Base-by-base conservation (phyloP, 2,113 vertebrate species). In the Probosciger aterrimus region DNA sequence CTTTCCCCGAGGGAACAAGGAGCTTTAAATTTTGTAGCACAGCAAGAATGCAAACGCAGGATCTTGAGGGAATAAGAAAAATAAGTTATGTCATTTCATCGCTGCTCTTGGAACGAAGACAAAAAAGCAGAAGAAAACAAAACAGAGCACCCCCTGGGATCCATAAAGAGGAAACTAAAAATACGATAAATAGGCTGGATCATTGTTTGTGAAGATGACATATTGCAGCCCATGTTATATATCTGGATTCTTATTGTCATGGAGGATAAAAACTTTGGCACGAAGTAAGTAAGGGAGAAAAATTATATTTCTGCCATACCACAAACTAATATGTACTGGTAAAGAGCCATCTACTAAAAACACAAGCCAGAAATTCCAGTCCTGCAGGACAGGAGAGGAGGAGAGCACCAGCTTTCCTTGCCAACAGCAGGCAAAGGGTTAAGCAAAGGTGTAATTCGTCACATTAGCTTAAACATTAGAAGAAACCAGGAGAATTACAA, bases 51-150 rank as follows among this genome's bases (percentile, higher is more conserved):
- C 70, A 78, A 92, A 70, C 5, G 20, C 55, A 44, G 69, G 33
- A 52, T 95, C 92, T 84, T 86, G 12, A 62, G 88, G 94, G 94
- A 97, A 92, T 35, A 65, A 93, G 88, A 16, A 39, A 86, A 77
- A 93, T 59, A 31, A 63, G 78, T 69, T 63, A 84, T 47, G 76
- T 92, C 92, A 89, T 94, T 90, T 91, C 82, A 63, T 91, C 44
- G 6, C 85, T 28, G 79, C 10, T 92, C 95, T 92, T 95, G 92
- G 88, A 94, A 88, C 1, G 0, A 43, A 86, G 83, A 96, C 95
- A 92, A 88, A 91, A 97, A 95, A 85, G 39, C 88, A 82, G 79
- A 73, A 74, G 86, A 90, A 96, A 94, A 93, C 92, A 97, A 96
- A 95, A 92, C 86, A 95, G 94, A 93, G 74, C 74, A 84, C 37